These are phyloP conservation scores for Apoda limacodes DNA, from an alignment of 2,888 invertebrate genomes.

Conservation along the genomic window DNA sequence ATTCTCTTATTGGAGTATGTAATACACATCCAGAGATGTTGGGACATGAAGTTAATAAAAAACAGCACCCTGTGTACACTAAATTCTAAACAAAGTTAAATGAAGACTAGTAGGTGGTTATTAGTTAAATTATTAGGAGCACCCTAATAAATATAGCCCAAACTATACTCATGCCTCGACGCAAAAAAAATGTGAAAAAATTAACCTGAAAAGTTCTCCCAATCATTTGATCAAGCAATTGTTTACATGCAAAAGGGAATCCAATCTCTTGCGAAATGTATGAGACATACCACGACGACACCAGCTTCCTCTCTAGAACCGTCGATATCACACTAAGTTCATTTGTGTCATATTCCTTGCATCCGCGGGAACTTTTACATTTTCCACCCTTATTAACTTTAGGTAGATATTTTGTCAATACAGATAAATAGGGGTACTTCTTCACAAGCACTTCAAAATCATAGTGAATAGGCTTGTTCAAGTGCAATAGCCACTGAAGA, in stretches of 20 bases:
- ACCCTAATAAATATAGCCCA: too few species aligned
- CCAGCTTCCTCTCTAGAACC: constrained; percentile 51
- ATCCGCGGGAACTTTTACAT: constrained; percentile 18
- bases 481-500: constrained; percentile 62
- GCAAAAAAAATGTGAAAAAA: too few species aligned
- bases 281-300: constrained; percentile 61
- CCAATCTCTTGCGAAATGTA: constrained; percentile 61
- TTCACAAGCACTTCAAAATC: constrained; percentile 37
- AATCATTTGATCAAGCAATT: constrained; percentile 62
- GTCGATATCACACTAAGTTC: constrained; percentile 58
- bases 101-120: not conserved
- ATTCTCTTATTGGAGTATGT: too few species aligned
- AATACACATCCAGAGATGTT: too few species aligned
- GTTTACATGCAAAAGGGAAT: constrained; percentile 63
- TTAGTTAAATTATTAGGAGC: too few species aligned
- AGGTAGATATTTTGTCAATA: constrained; percentile 31
- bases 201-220: constrained; percentile 55
- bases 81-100: too few species aligned
- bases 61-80: too few species aligned
- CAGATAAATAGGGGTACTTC: constrained; percentile 36
- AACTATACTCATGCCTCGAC: too few species aligned
- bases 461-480: constrained; percentile 63
- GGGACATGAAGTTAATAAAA: too few species aligned
- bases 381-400: constrained; percentile 7
- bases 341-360: constrained; percentile 54